A percentile compares a stretch with the other conserved stretches of the same genome.
Evolutionary conservation across 2,113 vertebrate genomes (phyloP).

Genomic region (Carettochelys insculpta): DNA sequence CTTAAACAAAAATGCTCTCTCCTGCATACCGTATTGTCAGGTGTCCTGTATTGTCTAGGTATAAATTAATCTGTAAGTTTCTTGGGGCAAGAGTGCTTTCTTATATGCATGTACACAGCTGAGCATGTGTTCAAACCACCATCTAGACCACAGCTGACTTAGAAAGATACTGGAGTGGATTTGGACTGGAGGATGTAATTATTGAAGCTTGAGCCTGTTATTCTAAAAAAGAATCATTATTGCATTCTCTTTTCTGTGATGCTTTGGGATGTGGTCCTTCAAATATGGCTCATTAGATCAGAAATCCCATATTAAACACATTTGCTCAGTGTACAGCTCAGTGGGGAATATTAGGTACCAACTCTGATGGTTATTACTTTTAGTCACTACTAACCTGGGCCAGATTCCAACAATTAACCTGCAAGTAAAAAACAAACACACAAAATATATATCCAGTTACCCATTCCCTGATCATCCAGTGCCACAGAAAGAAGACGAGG

Average conservation of each 20-base stretch:
- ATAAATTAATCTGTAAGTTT: neutral
- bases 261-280: neutral
- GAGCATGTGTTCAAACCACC: neutral
- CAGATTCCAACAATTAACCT: neutral
- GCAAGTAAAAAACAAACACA: neutral
- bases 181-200: neutral
- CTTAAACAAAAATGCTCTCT: neutral
- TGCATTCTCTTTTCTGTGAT: neutral
- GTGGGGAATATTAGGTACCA: neutral
- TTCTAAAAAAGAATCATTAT: neutral
- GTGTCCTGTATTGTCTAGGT: neutral
- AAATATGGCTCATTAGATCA: neutral
- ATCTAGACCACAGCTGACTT: neutral
- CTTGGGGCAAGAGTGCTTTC: constrained; percentile 7
- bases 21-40: neutral
- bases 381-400: neutral
- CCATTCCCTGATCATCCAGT: neutral
- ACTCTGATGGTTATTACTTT: neutral
- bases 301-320: neutral
- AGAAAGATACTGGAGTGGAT: neutral
- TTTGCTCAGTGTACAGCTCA: neutral
- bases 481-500: neutral
- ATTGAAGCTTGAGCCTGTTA: neutral
- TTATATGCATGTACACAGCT: neutral
- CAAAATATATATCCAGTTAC: neutral